These are phyloP conservation scores for Passer montanus DNA, from an alignment of 2,113 vertebrate species.

Conservation along the genomic window DNA sequence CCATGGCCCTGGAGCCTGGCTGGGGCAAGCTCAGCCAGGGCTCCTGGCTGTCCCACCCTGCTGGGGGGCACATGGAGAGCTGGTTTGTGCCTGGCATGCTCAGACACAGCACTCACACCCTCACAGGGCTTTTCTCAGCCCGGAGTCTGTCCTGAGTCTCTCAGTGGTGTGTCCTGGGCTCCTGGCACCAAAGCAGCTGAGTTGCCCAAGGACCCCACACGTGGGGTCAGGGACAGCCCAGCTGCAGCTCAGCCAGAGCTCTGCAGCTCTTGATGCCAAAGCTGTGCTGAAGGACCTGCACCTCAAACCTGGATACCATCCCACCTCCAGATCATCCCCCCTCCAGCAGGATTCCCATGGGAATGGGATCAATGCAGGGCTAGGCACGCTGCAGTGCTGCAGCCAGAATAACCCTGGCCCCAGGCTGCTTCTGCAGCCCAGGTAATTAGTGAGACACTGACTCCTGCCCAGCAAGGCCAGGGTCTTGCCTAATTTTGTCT, in stretches of 20 bases:
- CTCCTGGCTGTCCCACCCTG: neutral
- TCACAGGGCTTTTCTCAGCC: neutral
- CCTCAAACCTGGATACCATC: neutral
- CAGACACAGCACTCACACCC: neutral
- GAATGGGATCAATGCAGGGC: rapidly evolving
- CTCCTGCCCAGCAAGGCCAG: neutral
- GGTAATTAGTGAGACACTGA: neutral
- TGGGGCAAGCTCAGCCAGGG: too few species aligned
- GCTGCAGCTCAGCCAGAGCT: neutral
- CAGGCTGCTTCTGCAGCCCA: neutral
- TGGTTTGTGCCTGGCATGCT: neutral
- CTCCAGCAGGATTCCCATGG: neutral
- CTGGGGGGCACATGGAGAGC: neutral
- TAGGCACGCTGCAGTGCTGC: neutral
- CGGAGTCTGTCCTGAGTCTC: rapidly evolving
- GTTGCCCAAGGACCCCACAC: neutral
- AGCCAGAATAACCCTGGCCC: neutral
- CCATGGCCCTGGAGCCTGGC: too few species aligned
- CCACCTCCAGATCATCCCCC: neutral
- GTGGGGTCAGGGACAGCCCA: neutral
- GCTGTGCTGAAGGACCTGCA: neutral
- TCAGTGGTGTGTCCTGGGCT: neutral
- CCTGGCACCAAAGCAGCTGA: neutral
- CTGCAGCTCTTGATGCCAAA: neutral
- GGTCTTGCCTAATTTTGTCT: neutral